Evolutionary conservation across 2,797 vertebrate genomes (phyloP), one percentile per base, ranked within the genome.

Genomic region (Acanthurus lineatus): DNA sequence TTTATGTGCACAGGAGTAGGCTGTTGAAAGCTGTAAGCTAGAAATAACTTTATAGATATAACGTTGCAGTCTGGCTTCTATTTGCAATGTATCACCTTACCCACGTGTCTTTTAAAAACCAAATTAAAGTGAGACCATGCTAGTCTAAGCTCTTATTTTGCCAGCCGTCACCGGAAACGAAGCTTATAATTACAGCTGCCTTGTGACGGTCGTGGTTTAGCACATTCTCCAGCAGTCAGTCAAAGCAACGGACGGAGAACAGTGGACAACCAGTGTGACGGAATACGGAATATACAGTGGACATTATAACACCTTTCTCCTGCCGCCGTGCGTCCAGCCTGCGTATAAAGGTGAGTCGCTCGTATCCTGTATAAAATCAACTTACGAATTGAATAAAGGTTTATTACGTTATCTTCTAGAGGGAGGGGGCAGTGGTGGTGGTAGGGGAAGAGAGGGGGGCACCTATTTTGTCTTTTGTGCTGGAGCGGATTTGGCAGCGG

Each of bases 381-480:
- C 82, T 87, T 6, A 9, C 22, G 32, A 2, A 57, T 5, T 49
- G 32, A 60, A 60, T 8, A 9, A 22, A 76, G 77, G 72, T 85
- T 86, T 68, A 73, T 84, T 76, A 47, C 65, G 82, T 63, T 89
- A 82, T 89, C 58, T 82, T 57, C 25, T 61, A 11, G 73, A 76
- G 68, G 79, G 75, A 81, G 87, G 84, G 86, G 84, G 84, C 73
- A 85, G 77, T 0, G 74, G 65, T 28, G 51, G 65, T 32, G 77
- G 69, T 17, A 56, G 77, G 10, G 53, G 47, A 8, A 20, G 22
- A 1, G 32, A 10, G 42, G 58, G 85, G 81, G 87, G 80, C 63
- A 76, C 84, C 81, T 72, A 74, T 83, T 79, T 85, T 81, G 92
- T 84, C 92, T 92, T 89, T 93, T 93, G 93, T 94, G 91, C 88